Percentiles rank a stretch among this genome's conserved stretches.
Evolutionary conservation across 2,888 invertebrate genomes (phyloP).

Genomic region (Rhopalosiphum nymphaeae): DNA sequence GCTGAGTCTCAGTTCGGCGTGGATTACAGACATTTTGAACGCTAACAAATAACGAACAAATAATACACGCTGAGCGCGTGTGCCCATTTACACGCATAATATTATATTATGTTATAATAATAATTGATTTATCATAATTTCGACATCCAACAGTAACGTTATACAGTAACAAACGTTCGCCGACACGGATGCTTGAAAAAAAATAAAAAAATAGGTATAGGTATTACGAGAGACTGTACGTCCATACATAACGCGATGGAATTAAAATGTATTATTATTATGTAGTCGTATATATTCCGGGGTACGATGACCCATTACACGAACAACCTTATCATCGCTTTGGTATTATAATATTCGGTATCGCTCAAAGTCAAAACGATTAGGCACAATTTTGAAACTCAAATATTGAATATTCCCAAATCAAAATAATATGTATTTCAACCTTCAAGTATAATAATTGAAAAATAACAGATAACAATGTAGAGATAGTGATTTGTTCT

Average conservation of each 20-base stretch:
- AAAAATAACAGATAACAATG: background rate
- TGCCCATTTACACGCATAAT: background rate
- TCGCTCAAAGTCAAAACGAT: slow-evolving; percentile 17
- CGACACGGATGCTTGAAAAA: background rate
- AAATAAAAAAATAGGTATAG: background rate
- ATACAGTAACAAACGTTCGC: too few relatives aligned
- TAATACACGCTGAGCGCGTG: background rate
- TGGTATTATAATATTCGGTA: background rate
- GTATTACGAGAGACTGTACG: background rate
- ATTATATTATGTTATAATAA: background rate
- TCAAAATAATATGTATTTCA: background rate
- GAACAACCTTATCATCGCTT: background rate
- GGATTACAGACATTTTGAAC: background rate
- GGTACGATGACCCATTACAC: background rate
- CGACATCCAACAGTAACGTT: too few relatives aligned
- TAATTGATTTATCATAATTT: background rate
- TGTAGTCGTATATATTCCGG: background rate
- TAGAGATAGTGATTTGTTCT: background rate
- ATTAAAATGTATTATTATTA: background rate
- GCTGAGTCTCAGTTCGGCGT: background rate
- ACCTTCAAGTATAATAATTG: background rate
- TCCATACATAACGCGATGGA: background rate
- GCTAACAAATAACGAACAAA: background rate
- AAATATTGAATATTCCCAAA: background rate
- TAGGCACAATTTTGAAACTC: slow-evolving; percentile 2